A percentile compares a stretch with the other conserved stretches of the same genome.
Evolutionary conservation across 2,113 vertebrate species (phyloP).

Genomic region (Elgaria multicarinata): DNA sequence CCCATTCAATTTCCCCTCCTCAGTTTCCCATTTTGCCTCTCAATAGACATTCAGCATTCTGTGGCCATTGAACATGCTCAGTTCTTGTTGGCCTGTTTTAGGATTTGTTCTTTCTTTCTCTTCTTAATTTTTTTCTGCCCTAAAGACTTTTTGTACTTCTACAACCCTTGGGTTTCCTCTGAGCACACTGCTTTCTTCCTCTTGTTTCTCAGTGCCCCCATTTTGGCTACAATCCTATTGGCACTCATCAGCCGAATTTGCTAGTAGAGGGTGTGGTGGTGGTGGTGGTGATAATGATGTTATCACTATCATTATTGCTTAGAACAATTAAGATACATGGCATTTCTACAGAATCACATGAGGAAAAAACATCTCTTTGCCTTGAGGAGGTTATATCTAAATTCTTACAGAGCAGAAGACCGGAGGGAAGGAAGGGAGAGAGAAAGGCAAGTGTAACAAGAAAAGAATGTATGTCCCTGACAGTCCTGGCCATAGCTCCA

Average conservation of each 20-base stretch:
- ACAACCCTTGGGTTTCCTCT: not conserved
- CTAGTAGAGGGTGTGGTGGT: not conserved
- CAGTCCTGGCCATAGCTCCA: not conserved
- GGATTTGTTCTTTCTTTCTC: not conserved
- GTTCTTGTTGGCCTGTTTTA: not conserved
- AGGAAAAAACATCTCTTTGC: fast-evolving
- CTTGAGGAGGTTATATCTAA: not conserved
- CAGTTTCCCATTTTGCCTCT: not conserved
- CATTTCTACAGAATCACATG: fast-evolving
- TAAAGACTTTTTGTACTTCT: not conserved
- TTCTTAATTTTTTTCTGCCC: not conserved
- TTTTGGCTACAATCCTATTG: not conserved
- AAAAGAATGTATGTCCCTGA: too few relatives aligned
- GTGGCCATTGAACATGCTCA: not conserved
- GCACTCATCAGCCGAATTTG: not conserved
- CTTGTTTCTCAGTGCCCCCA: not conserved
- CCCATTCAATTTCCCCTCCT: not conserved
- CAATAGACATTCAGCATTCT: not conserved
- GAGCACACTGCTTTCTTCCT: not conserved
- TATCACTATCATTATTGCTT: not conserved
- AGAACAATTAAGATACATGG: not conserved
- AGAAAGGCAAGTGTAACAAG: fast-evolving
- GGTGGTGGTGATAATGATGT: not conserved
- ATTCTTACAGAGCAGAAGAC: not conserved
- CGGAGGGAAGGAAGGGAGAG: not conserved